phyloP scores from a whole-genome alignment of 2,888 invertebrate genomes.

The Eustalomyia histrio region DNA sequence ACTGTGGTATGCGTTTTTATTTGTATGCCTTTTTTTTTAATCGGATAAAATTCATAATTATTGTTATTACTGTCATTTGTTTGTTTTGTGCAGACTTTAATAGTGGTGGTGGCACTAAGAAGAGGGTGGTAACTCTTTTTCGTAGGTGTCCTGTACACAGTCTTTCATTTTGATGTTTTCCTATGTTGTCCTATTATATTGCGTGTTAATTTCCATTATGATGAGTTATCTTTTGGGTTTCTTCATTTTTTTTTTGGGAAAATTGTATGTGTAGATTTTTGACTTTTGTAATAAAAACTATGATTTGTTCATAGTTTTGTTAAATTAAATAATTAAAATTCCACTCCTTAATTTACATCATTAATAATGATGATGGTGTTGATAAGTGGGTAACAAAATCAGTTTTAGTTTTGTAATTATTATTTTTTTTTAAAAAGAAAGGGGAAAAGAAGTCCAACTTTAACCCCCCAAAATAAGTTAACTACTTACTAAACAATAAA shows the following conservation, averaged over 20 bases:
- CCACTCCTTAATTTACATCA: slow-evolving; percentile 77
- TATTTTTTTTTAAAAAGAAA: no score
- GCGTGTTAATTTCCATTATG: slow-evolving; percentile 77
- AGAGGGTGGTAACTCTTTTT: slow-evolving; percentile 16
- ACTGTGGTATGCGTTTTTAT: slow-evolving; percentile 63
- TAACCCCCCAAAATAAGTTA: not conserved
- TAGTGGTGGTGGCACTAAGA: not conserved
- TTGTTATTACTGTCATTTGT: slow-evolving; percentile 79
- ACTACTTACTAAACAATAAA: not conserved
- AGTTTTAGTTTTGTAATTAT: not conserved
- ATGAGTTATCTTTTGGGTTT: slow-evolving; percentile 74
- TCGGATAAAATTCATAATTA: slow-evolving; percentile 80
- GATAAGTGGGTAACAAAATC: slow-evolving; percentile 61
- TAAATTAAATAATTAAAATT: slow-evolving; percentile 79
- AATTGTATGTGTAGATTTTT: slow-evolving; percentile 35
- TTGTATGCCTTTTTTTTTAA: slow-evolving; percentile 71
- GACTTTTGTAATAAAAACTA: slow-evolving; percentile 51
- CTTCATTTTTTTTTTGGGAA: slow-evolving; percentile 36
- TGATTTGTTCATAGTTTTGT: slow-evolving; percentile 56
- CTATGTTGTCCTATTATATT: slow-evolving; percentile 63
- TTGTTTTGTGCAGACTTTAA: slow-evolving; percentile 13
- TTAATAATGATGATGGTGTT: slow-evolving; percentile 71
- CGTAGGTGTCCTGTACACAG: not conserved
- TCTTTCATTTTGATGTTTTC: slow-evolving; percentile 9
- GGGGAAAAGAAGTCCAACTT: not conserved